Percentiles rank a stretch among this genome's conserved stretches.
These are phyloP conservation scores for Drosophila trapezifrons DNA, from an alignment of 1,140 invertebrate genomes.

Conservation along the genomic window DNA sequence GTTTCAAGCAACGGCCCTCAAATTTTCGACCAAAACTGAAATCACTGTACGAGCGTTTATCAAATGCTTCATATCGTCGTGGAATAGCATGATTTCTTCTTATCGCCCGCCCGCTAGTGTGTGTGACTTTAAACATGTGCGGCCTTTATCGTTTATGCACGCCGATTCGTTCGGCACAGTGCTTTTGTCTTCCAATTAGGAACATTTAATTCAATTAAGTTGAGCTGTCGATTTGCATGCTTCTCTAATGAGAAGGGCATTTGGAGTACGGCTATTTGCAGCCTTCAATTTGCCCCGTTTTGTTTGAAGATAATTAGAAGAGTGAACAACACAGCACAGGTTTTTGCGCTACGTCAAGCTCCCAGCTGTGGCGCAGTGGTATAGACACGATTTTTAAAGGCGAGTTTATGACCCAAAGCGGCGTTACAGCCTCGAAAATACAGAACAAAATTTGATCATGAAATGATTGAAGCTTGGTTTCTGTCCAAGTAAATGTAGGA, in stretches of 20 bases:
- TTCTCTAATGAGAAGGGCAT: conserved; percentile 51
- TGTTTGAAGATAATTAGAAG: conserved; percentile 68
- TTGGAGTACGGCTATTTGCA: conserved; percentile 35
- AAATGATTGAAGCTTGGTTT: too few relatives aligned
- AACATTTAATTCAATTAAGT: conserved; percentile 63
- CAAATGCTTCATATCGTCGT: conserved; percentile 1
- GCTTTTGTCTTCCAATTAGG: conserved; percentile 45
- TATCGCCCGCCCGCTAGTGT: background rate
- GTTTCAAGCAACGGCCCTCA: background rate
- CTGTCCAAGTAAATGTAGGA: background rate
- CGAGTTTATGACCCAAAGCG: background rate
- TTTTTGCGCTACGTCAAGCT: background rate
- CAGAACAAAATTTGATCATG: background rate
- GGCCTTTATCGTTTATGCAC: conserved; percentile 9
- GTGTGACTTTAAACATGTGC: background rate
- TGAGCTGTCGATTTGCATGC: conserved; percentile 53
- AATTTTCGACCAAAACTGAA: background rate
- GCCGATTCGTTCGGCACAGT: conserved; percentile 5
- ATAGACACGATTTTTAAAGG: background rate
- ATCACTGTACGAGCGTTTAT: background rate
- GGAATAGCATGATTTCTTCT: conserved; percentile 8
- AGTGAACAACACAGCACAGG: conserved; percentile 13
- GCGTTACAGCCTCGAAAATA: background rate
- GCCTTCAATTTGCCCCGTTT: conserved; percentile 37
- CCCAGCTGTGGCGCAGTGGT: background rate